phyloP scores from a whole-genome alignment of 2,888 invertebrate species.

The Oscheius sp. region DNA sequence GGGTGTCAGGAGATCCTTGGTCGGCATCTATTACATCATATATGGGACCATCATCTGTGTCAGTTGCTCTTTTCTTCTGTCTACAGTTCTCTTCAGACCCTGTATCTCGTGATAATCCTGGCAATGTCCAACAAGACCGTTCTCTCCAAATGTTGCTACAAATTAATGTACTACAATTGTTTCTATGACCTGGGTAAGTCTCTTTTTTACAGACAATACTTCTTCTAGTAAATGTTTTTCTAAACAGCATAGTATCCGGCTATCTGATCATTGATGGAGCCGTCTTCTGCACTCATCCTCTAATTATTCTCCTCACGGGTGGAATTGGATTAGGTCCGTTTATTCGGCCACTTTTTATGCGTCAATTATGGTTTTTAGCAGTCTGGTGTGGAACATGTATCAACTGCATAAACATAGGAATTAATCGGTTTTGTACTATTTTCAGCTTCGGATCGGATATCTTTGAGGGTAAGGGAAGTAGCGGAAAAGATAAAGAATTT shows the following conservation, averaged over 20 bases:
- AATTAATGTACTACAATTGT: conserved; percentile 24
- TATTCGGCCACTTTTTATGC: not conserved
- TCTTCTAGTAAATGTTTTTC: conserved; percentile 5
- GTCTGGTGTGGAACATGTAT: conserved; percentile 22
- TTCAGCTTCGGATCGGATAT: not conserved
- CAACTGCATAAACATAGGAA: conserved; percentile 17
- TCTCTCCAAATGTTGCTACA: not conserved
- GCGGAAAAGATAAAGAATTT: not conserved
- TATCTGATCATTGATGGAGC: conserved; percentile 20
- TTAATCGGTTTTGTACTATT: conserved; percentile 17
- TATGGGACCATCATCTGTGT: conserved; percentile 20
- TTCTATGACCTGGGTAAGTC: conserved; percentile 15
- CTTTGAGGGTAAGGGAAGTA: not conserved
- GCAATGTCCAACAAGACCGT: conserved; percentile 17
- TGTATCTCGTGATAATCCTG: conserved; percentile 9
- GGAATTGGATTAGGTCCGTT: conserved; percentile 10
- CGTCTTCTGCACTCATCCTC: conserved; percentile 24
- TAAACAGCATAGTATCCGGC: conserved; percentile 14
- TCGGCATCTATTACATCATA: conserved; percentile 15
- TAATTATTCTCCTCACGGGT: conserved; percentile 24
- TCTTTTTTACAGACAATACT: not conserved
- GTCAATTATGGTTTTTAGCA: not conserved
- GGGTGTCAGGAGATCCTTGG: not conserved
- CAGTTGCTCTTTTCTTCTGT: not conserved
- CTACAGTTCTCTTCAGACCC: conserved; percentile 1